These are phyloP conservation scores for Perognathus longimembris DNA, from an alignment of 2,113 vertebrate species.

Conservation along the genomic window DNA sequence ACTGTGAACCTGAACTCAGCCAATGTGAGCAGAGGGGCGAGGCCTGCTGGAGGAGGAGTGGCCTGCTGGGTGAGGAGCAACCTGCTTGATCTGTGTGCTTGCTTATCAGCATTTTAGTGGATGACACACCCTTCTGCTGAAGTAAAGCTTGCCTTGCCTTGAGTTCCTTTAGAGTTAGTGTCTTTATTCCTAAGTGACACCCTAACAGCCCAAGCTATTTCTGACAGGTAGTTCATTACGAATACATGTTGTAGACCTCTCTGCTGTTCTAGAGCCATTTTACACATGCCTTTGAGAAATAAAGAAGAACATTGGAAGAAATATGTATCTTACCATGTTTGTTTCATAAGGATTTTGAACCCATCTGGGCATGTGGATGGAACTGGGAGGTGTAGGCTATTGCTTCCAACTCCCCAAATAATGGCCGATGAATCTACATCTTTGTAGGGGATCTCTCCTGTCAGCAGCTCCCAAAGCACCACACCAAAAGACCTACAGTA, in stretches of 20 bases:
- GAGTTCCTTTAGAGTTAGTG: too few species aligned
- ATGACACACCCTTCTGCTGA: too few species aligned
- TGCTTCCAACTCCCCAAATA: constrained; percentile 99
- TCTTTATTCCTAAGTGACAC: too few species aligned
- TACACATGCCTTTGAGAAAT: neutral
- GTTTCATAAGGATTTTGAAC: constrained; percentile 99
- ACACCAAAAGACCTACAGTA: constrained; percentile 95
- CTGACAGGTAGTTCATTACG: neutral
- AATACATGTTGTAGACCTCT: neutral
- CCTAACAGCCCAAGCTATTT: too few species aligned
- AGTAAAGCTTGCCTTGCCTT: too few species aligned
- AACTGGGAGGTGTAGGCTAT: constrained; percentile 98
- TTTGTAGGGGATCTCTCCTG: constrained; percentile 98
- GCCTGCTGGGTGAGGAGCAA: too few species aligned
- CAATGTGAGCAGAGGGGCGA: too few species aligned
- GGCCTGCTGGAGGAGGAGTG: too few species aligned
- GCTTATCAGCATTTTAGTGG: too few species aligned
- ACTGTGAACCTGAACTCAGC: too few species aligned
- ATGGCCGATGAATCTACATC: constrained; percentile 99
- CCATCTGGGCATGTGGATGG: constrained; percentile 98
- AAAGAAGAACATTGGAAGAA: neutral
- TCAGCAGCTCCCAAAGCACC: constrained; percentile 97
- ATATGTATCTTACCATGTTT: constrained; percentile 95
- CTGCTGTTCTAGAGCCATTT: neutral
- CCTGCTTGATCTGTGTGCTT: too few species aligned